Evolutionary conservation across 2,113 vertebrate genomes (phyloP).

Genomic region (Saccopteryx leptura): DNA sequence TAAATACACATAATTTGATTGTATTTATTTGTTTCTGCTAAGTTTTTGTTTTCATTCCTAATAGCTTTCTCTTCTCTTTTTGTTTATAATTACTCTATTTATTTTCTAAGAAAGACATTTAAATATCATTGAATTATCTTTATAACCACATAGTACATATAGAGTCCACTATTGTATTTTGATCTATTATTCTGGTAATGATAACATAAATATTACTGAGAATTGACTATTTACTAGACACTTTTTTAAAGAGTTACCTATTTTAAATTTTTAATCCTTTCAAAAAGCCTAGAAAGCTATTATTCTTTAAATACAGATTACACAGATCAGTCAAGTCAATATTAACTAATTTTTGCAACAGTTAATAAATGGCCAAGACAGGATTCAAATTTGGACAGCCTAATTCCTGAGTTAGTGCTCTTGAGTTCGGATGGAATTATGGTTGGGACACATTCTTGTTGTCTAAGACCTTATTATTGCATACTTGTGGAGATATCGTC

Average conservation of each 20-base stretch:
- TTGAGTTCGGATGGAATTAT: background rate
- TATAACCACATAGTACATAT: background rate
- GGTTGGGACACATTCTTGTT: background rate
- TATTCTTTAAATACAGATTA: background rate
- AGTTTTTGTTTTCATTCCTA: background rate
- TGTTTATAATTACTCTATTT: background rate
- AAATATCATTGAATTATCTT: background rate
- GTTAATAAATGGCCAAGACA: background rate
- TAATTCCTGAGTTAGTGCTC: background rate
- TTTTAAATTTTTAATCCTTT: background rate
- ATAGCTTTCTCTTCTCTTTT: background rate
- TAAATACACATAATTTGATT: background rate
- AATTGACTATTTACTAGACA: background rate
- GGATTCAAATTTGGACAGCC: background rate
- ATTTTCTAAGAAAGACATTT: background rate
- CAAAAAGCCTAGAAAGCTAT: background rate
- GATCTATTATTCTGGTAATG: background rate
- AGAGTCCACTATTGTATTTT: background rate
- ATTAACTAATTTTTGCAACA: background rate
- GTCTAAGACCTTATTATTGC: background rate
- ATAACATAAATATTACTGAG: background rate
- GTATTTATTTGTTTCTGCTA: background rate
- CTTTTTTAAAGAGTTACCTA: background rate
- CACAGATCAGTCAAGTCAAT: background rate
- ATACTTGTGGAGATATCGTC: background rate